phyloP scores from a whole-genome alignment of 2,797 vertebrate genomes.

The Pogoniulus pusillus region DNA sequence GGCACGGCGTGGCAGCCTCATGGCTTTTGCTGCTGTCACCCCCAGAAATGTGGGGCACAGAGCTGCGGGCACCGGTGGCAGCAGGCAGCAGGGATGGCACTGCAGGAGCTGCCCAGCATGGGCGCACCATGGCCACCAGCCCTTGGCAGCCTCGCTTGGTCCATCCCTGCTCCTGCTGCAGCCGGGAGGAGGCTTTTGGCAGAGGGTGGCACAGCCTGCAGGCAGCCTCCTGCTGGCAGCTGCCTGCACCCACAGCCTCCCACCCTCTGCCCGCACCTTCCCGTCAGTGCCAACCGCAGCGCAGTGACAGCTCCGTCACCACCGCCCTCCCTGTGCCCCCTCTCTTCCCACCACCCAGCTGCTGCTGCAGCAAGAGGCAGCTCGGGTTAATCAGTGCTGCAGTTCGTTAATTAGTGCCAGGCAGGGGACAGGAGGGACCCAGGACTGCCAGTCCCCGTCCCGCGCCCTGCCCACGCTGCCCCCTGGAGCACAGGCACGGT shows the following conservation, averaged over 20 bases:
- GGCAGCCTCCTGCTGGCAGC: neutral
- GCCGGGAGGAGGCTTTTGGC: neutral
- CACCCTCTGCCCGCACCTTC: neutral
- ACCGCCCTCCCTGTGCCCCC: conserved; percentile 41
- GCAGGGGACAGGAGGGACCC: neutral
- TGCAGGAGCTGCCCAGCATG: neutral
- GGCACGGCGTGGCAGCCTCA: neutral
- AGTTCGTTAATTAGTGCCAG: conserved; percentile 25
- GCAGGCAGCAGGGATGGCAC: neutral
- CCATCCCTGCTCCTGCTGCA: neutral
- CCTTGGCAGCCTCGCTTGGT: fast-evolving
- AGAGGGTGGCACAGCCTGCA: neutral
- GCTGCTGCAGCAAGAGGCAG: conserved; percentile 47
- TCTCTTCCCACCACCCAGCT: conserved; percentile 65
- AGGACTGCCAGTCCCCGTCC: neutral
- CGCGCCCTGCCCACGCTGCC: fast-evolving
- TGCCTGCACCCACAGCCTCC: neutral
- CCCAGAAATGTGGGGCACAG: fast-evolving
- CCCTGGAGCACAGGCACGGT: neutral
- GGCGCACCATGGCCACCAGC: fast-evolving
- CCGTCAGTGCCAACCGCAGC: neutral
- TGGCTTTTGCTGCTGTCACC: neutral
- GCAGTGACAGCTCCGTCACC: conserved; percentile 56
- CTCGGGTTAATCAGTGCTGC: conserved; percentile 52
- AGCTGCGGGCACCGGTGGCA: fast-evolving